Percentiles rank a stretch among this genome's conserved stretches.
phyloP scores from a whole-genome alignment of 2,797 vertebrate genomes.

The Okamejei kenojei region DNA sequence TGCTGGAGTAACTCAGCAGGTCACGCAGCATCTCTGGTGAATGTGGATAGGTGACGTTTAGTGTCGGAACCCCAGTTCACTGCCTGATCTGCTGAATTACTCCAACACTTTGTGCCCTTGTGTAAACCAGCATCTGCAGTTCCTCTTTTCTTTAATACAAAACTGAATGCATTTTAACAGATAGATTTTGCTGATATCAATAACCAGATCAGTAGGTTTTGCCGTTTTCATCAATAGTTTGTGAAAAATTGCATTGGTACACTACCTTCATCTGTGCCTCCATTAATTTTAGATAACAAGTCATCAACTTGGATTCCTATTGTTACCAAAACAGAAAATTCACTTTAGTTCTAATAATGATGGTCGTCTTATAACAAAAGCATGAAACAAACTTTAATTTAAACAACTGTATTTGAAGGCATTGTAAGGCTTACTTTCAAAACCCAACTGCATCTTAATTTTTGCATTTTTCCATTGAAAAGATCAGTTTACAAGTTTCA shows the following conservation, averaged over 20 bases:
- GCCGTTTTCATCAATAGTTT: background rate
- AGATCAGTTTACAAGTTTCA: background rate
- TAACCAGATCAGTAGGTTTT: background rate
- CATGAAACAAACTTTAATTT: slow-evolving; percentile 12
- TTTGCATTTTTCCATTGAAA: background rate
- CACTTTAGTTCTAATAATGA: slow-evolving; percentile 38
- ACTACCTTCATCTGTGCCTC: slow-evolving; percentile 71
- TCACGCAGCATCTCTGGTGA: too few relatives aligned
- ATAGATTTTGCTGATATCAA: background rate
- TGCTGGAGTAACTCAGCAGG: too few relatives aligned
- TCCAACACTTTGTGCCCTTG: too few relatives aligned
- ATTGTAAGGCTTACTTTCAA: background rate
- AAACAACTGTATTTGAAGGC: background rate
- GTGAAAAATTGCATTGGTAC: slow-evolving; percentile 44
- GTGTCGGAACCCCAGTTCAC: too few relatives aligned
- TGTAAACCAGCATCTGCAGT: too few relatives aligned
- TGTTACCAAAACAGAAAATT: slow-evolving; percentile 62
- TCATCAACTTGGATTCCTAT: slow-evolving; percentile 74
- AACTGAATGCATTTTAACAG: background rate
- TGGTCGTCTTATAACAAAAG: background rate
- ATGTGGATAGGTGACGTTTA: too few relatives aligned
- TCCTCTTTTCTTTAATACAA: too few relatives aligned
- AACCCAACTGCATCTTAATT: background rate
- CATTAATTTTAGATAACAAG: slow-evolving; percentile 76
- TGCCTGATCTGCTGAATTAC: too few relatives aligned